Evolutionary conservation across 2,113 vertebrate species (phyloP).

Genomic region (Macheiramphus alcinus): DNA sequence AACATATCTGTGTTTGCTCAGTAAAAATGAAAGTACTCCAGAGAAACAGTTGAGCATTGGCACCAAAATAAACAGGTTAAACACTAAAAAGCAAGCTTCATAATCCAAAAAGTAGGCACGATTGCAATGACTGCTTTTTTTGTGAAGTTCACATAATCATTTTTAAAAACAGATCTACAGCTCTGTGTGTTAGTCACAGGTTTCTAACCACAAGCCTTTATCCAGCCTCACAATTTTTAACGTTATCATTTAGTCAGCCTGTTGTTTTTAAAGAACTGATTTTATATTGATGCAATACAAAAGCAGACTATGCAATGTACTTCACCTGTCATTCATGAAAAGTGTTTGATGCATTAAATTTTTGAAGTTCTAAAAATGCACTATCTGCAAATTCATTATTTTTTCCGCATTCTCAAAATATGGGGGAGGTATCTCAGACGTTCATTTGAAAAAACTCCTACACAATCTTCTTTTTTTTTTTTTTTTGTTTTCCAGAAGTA

Average conservation of each 20-base stretch:
- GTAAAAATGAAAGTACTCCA: neutral
- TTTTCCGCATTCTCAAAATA: neutral
- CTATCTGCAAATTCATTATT: neutral
- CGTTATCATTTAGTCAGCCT: neutral
- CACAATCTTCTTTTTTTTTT: neutral
- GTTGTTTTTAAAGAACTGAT: neutral
- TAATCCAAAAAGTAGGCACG: rapidly evolving
- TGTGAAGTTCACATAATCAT: neutral
- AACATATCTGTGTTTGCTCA: rapidly evolving
- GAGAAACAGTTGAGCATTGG: neutral
- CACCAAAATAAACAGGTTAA: neutral
- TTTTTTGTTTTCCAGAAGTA: neutral
- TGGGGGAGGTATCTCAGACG: neutral
- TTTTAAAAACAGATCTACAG: neutral
- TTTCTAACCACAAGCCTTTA: neutral
- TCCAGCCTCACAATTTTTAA: neutral
- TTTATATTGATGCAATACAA: neutral
- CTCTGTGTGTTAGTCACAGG: neutral
- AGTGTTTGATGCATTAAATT: neutral
- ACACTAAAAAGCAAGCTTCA: neutral
- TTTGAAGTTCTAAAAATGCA: neutral
- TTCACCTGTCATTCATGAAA: neutral
- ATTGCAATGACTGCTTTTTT: neutral
- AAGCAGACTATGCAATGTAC: neutral
- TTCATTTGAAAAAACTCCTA: neutral